Evolutionary conservation across 92 coral and sea anemone genomes (phyloP).

Genomic region (Bergia sp.): DNA sequence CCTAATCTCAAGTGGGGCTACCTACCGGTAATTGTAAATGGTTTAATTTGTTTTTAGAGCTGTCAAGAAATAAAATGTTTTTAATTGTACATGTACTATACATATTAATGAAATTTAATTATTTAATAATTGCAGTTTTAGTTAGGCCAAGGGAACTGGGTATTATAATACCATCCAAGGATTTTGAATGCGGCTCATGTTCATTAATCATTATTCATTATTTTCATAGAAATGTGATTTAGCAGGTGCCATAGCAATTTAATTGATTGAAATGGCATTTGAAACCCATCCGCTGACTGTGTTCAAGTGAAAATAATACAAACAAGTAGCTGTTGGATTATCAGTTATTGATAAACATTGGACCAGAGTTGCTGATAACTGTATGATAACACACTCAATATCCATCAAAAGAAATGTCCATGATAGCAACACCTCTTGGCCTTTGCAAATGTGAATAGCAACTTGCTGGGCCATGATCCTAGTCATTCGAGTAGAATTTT

Average conservation of each 20-base stretch:
- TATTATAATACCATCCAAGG: too few relatives aligned
- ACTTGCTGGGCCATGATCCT: not conserved
- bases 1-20: too few relatives aligned
- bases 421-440: not conserved
- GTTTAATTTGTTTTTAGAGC: too few relatives aligned
- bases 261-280: not conserved
- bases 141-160: too few relatives aligned
- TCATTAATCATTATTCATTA: not conserved
- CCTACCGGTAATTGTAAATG: too few relatives aligned
- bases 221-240: not conserved
- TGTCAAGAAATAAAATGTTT: too few relatives aligned
- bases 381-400: not conserved
- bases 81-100: too few relatives aligned
- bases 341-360: not conserved
- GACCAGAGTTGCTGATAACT: not conserved
- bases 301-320: not conserved
- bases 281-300: not conserved
- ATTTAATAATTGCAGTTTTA: too few relatives aligned
- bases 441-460: not conserved
- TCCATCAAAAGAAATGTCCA: conserved; percentile 1
- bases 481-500: not conserved
- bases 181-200: not conserved
- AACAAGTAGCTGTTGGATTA: too few relatives aligned
- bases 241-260: not conserved
- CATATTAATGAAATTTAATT: too few relatives aligned